These are phyloP conservation scores for Amyelois transitella DNA, from an alignment of 1,140 invertebrate species.

Conservation along the genomic window DNA sequence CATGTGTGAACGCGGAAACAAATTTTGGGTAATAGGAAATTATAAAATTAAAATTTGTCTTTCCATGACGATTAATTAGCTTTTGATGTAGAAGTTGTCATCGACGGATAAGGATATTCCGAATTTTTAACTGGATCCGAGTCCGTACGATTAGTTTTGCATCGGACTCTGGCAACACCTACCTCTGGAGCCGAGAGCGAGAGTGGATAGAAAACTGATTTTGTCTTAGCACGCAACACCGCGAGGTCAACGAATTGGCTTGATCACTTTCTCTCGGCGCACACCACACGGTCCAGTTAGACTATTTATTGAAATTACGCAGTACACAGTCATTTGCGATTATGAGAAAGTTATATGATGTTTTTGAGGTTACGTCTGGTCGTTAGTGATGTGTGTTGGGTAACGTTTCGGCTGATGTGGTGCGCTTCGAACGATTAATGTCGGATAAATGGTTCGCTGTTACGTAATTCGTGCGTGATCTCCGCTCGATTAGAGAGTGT, in stretches of 20 bases:
- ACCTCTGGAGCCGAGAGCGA: constrained; percentile 31
- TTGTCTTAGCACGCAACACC: constrained; percentile 43
- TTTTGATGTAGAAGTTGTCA: too few relatives aligned
- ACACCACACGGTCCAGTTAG: neutral
- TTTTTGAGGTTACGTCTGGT: neutral
- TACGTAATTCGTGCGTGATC: neutral
- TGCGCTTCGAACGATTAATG: neutral
- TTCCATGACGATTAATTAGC: too few relatives aligned
- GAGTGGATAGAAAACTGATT: constrained; percentile 49
- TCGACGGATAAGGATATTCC: too few relatives aligned
- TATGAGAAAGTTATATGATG: neutral
- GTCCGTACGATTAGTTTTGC: too few relatives aligned
- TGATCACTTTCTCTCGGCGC: constrained; percentile 36
- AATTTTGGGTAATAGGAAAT: too few relatives aligned
- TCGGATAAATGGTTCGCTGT: neutral
- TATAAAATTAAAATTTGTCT: too few relatives aligned
- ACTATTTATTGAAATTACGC: neutral
- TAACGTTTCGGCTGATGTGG: neutral
- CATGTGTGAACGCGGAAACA: too few relatives aligned
- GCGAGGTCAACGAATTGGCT: constrained; percentile 38
- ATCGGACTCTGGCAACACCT: neutral
- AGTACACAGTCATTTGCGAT: neutral
- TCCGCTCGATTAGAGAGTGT: neutral
- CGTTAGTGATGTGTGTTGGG: neutral
- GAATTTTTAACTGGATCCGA: too few relatives aligned